Conservation (phyloP, 2,888 invertebrate genomes). For the Agrochola lychnidis region DNA sequence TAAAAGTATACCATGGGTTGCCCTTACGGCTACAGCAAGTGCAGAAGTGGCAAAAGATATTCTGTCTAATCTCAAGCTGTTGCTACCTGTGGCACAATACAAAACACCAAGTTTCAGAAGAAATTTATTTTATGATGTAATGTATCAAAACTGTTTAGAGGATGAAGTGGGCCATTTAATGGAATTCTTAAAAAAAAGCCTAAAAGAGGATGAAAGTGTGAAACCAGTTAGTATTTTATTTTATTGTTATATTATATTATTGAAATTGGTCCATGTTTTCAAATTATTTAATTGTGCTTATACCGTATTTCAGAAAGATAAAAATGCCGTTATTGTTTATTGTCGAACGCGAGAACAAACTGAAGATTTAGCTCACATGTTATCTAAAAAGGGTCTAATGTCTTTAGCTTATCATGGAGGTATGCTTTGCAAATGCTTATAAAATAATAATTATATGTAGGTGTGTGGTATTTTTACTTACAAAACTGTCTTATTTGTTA, state of each 20-base stretch:
- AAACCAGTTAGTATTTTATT: slow-evolving; percentile 82
- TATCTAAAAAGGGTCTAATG: slow-evolving; percentile 93
- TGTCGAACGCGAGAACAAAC: slow-evolving; percentile 98
- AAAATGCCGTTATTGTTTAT: slow-evolving; percentile 97
- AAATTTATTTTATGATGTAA: slow-evolving; percentile 98
- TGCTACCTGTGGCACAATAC: slow-evolving; percentile 93
- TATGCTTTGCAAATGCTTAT: slow-evolving; percentile 70
- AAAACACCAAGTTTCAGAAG: slow-evolving; percentile 97
- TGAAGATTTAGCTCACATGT: slow-evolving; percentile 94
- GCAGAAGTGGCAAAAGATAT: slow-evolving; percentile 96
- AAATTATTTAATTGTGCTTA: slow-evolving; percentile 18
- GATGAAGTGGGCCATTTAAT: slow-evolving; percentile 95
- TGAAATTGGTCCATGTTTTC: not conserved
- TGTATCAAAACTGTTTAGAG: slow-evolving; percentile 95
- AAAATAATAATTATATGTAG: slow-evolving; percentile 5
- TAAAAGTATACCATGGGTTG: slow-evolving; percentile 95
- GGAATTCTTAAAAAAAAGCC: slow-evolving; percentile 92
- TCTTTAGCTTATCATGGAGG: slow-evolving; percentile 98
- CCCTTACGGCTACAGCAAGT: slow-evolving; percentile 98
- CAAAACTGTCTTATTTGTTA: not conserved
- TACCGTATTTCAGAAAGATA: slow-evolving; percentile 84
- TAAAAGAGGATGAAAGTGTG: slow-evolving; percentile 90
- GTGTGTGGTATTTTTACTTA: slow-evolving; percentile 24
- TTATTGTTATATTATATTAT: not conserved
- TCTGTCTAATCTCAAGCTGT: slow-evolving; percentile 92